phyloP scores from a whole-genome alignment of 2,888 invertebrate genomes.

The Parelbella ahira region DNA sequence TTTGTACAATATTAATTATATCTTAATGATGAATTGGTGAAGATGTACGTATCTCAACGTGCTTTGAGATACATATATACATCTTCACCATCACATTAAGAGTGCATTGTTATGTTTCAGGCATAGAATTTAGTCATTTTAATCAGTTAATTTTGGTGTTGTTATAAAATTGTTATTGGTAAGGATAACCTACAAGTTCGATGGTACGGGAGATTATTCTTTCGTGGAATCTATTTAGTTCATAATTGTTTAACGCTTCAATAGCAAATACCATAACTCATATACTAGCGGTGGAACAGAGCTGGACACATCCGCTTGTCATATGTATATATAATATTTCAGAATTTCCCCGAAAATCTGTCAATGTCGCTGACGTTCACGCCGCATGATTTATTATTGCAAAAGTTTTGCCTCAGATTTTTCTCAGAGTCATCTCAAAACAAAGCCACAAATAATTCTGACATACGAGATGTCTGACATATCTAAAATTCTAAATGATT shows the following conservation, averaged over 20 bases:
- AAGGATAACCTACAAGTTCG: too few species aligned
- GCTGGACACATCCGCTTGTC: constrained; percentile 1
- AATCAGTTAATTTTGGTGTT: too few species aligned
- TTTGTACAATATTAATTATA: too few species aligned
- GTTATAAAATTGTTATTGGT: too few species aligned
- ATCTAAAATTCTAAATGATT: constrained; percentile 32
- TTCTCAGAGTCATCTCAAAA: constrained; percentile 22
- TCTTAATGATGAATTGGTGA: too few species aligned
- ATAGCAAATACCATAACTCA: constrained; percentile 2
- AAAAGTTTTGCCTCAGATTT: constrained; percentile 18
- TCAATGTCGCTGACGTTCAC: constrained; percentile 27
- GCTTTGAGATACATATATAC: too few species aligned
- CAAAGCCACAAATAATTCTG: constrained; percentile 33
- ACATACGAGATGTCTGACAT: constrained; percentile 29
- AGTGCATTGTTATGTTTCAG: too few species aligned
- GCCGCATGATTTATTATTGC: constrained; percentile 36
- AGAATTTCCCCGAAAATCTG: constrained; percentile 24
- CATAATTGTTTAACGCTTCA: background rate
- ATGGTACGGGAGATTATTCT: too few species aligned
- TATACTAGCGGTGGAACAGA: constrained; percentile 1
- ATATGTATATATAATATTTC: constrained; percentile 7
- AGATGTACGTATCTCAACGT: too few species aligned
- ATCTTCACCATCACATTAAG: too few species aligned
- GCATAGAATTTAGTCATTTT: too few species aligned
- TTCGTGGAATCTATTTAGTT: background rate